Conservation (phyloP, 2,797 vertebrate genomes). For the Iguana delicatissima region DNA sequence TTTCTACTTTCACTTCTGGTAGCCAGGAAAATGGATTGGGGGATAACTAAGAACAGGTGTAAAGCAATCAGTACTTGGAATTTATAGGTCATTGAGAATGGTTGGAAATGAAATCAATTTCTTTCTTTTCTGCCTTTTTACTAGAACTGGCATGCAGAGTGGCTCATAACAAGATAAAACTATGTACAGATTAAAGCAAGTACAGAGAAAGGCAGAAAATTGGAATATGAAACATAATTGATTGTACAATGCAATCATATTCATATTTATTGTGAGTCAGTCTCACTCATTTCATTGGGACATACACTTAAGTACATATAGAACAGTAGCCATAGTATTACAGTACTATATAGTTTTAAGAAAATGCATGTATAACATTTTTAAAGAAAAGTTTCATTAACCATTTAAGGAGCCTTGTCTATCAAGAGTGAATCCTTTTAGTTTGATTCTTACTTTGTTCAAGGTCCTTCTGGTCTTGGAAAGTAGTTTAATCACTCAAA, state of each 20-base stretch:
- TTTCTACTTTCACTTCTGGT: background rate
- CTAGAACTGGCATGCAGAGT: too few relatives aligned
- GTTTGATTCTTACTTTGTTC: background rate
- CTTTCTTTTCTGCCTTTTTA: background rate
- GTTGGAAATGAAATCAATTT: background rate
- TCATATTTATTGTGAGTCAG: too few relatives aligned
- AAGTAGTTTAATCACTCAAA: background rate
- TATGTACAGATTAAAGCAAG: too few relatives aligned
- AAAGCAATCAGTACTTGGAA: background rate
- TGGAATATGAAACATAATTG: too few relatives aligned
- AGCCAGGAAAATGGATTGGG: background rate
- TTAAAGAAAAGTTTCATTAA: background rate
- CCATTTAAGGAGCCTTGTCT: background rate
- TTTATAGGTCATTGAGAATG: background rate
- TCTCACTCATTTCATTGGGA: too few relatives aligned
- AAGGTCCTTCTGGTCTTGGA: background rate
- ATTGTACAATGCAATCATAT: too few relatives aligned
- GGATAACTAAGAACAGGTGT: background rate
- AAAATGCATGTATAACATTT: too few relatives aligned
- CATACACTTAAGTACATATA: too few relatives aligned
- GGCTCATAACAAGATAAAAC: too few relatives aligned
- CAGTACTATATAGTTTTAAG: too few relatives aligned
- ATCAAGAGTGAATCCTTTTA: background rate
- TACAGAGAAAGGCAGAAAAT: too few relatives aligned
- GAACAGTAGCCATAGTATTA: too few relatives aligned